phyloP scores from a whole-genome alignment of 1,140 invertebrate genomes.

The Drosophila ercepeae region DNA sequence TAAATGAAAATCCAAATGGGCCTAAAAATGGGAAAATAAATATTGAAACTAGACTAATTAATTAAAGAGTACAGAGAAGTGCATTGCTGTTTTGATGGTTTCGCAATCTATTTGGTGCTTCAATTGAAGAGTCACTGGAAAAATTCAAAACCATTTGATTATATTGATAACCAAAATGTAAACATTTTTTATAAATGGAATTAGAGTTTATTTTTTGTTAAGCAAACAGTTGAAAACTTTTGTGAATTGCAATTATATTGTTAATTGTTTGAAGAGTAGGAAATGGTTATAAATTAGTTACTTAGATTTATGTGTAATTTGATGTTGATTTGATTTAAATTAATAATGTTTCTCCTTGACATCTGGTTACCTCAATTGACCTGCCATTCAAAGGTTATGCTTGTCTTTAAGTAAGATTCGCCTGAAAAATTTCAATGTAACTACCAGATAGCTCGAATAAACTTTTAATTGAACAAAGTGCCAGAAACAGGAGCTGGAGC shows the following conservation, averaged over 20 bases:
- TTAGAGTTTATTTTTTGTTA: not conserved
- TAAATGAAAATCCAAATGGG: not conserved
- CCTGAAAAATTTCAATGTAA: constrained; percentile 68
- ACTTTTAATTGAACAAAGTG: constrained; percentile 74
- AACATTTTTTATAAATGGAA: not conserved
- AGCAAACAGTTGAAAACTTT: not conserved
- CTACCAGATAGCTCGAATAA: constrained; percentile 62
- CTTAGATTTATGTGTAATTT: too few species aligned
- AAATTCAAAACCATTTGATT: not conserved
- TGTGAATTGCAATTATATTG: not conserved
- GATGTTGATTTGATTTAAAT: not conserved
- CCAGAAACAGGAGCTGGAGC: not conserved
- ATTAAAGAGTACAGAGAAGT: not conserved
- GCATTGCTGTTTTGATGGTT: not conserved
- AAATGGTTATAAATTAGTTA: too few species aligned
- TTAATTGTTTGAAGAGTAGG: not conserved
- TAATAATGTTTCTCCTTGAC: constrained; percentile 20
- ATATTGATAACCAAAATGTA: not conserved
- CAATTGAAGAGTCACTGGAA: not conserved
- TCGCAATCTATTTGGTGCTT: not conserved
- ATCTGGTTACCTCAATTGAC: constrained; percentile 31
- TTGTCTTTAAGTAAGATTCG: constrained; percentile 24
- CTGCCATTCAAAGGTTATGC: constrained; percentile 19
- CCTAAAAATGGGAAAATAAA: constrained; percentile 13
- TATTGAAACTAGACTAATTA: constrained; percentile 13